Percentiles rank a stretch among this genome's conserved stretches.
Evolutionary conservation across 2,888 invertebrate genomes (phyloP).

Genomic region (Lasioglossum figueresi): DNA sequence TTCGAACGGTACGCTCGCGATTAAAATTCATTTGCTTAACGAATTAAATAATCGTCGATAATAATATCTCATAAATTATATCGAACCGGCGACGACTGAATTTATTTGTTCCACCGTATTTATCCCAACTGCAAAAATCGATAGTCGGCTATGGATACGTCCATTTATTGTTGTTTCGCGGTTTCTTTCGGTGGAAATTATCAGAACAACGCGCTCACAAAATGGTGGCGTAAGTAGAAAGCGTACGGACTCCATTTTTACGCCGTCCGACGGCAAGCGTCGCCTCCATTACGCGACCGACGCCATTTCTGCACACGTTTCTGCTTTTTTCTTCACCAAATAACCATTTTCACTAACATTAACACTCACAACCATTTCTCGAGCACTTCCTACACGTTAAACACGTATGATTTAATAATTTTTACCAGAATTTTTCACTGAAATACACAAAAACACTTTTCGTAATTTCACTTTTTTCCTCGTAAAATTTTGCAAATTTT

Average conservation of each 20-base stretch:
- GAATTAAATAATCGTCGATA: slow-evolving; percentile 33
- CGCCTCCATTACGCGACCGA: slow-evolving; percentile 34
- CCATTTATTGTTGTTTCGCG: neutral
- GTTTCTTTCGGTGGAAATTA: neutral
- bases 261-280: slow-evolving; percentile 69
- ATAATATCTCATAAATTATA: slow-evolving; percentile 40
- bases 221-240: neutral
- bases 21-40: slow-evolving; percentile 43
- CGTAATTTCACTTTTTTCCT: neutral
- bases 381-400: too few species aligned
- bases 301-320: neutral
- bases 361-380: neutral
- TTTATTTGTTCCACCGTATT: neutral
- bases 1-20: slow-evolving; percentile 15
- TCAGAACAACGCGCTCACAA: neutral
- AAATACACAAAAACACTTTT: neutral
- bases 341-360: neutral
- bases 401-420: neutral
- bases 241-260: slow-evolving; percentile 70
- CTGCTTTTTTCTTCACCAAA: neutral
- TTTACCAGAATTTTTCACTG: neutral
- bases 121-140: slow-evolving; percentile 16
- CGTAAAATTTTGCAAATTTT: neutral
- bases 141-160: neutral
- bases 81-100: slow-evolving; percentile 1